Evolutionary conservation across 2,113 vertebrate species (phyloP).

Genomic region (Mixornis gularis): DNA sequence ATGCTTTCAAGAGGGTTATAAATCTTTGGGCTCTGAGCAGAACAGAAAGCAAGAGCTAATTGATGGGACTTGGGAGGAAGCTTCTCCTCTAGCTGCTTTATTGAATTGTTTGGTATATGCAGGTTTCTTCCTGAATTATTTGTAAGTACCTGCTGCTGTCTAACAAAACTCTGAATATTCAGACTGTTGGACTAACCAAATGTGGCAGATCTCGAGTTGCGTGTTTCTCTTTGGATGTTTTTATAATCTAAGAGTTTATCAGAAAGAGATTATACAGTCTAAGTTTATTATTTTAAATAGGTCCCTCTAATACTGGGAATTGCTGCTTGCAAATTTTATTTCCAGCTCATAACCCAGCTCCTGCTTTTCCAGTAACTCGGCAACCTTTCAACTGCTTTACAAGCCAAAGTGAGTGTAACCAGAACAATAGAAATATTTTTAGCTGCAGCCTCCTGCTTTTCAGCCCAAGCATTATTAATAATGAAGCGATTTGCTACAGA

Average conservation of each 20-base stretch:
- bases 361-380: slow-evolving; percentile 7
- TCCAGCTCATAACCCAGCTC: not conserved
- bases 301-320: not conserved
- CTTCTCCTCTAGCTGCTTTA: not conserved
- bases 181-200: not conserved
- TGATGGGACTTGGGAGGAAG: not conserved
- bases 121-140: not conserved
- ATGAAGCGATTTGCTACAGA: not conserved
- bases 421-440: slow-evolving; percentile 27
- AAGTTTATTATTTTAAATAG: not conserved
- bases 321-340: not conserved
- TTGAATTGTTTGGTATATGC: not conserved
- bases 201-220: not conserved
- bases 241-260: not conserved
- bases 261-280: not conserved
- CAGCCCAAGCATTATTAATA: not conserved
- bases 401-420: not conserved
- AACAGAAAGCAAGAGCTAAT: slow-evolving; percentile 5
- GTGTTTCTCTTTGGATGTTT: not conserved
- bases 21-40: not conserved
- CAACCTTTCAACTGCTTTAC: not conserved
- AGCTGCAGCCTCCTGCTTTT: slow-evolving; percentile 13
- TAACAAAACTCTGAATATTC: not conserved
- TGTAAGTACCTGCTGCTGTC: not conserved
- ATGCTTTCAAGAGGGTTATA: not conserved